These are phyloP conservation scores for Rhynchotus rufescens DNA, from an alignment of 2,797 vertebrate genomes.

Conservation along the genomic window DNA sequence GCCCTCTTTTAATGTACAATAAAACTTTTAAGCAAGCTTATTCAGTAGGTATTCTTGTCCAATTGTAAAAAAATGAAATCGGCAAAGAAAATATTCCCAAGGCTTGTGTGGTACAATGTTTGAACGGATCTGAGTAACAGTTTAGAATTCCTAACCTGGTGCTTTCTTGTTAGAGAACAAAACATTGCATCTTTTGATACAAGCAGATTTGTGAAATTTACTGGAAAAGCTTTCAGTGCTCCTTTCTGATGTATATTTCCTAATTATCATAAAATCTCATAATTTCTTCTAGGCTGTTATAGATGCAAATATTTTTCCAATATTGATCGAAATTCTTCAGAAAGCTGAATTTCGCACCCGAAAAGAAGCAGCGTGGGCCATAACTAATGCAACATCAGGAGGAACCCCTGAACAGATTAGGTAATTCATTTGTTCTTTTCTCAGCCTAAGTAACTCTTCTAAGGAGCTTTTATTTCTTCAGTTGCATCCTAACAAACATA, in stretches of 20 bases:
- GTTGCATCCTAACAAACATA: background rate
- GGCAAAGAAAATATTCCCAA: background rate
- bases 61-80: background rate
- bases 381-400: constrained; percentile 95
- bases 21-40: background rate
- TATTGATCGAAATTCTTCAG: constrained; percentile 93
- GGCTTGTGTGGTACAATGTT: background rate
- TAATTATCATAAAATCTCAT: background rate
- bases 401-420: constrained; percentile 91
- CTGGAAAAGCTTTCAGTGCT: background rate
- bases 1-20: too few relatives aligned
- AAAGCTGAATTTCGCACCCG: constrained; percentile 96
- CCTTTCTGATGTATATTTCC: background rate
- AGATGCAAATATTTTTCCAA: constrained; percentile 92
- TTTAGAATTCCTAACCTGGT: background rate
- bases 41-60: background rate
- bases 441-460: background rate
- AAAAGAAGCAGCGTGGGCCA: constrained; percentile 96
- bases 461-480: background rate
- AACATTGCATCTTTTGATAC: background rate
- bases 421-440: constrained; percentile 11
- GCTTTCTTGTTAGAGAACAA: background rate
- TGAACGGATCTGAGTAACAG: background rate
- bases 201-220: background rate
- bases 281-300: constrained; percentile 88